These are phyloP conservation scores for Antrozous pallidus DNA, from an alignment of 2,797 vertebrate genomes.

Conservation along the genomic window DNA sequence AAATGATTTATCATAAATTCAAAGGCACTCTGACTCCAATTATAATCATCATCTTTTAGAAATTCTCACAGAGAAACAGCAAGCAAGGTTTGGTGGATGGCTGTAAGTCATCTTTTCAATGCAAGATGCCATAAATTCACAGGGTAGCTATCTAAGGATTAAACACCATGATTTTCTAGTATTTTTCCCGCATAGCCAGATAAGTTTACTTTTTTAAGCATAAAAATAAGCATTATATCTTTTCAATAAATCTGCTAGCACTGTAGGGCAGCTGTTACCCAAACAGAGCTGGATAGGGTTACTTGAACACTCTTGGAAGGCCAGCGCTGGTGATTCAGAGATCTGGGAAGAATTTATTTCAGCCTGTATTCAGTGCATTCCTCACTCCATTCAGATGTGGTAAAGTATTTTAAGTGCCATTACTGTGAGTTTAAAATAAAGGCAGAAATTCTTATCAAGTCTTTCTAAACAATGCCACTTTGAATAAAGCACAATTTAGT, in stretches of 20 bases:
- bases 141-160: constrained; percentile 47
- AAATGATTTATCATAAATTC: constrained; percentile 68
- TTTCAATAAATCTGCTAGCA: constrained; percentile 84
- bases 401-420: constrained; percentile 69
- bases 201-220: constrained; percentile 78
- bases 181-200: constrained; percentile 54
- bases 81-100: constrained; percentile 22
- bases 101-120: constrained; percentile 39
- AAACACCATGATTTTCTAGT: constrained; percentile 67
- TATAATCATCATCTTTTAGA: constrained; percentile 46
- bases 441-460: constrained; percentile 74
- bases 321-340: constrained; percentile 62
- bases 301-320: constrained; percentile 60
- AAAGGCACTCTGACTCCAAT: constrained; percentile 69
- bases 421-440: constrained; percentile 67
- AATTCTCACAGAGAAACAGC: constrained; percentile 25
- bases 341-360: constrained; percentile 79
- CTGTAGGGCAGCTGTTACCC: constrained; percentile 79
- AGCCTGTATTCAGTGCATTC: constrained; percentile 73
- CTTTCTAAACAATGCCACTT: constrained; percentile 71
- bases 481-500: constrained; percentile 74
- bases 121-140: constrained; percentile 58
- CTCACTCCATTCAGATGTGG: constrained; percentile 69
- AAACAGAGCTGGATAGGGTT: constrained; percentile 77
- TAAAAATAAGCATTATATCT: constrained; percentile 81